Evolutionary conservation across 2,888 invertebrate genomes (phyloP), one percentile per base, ranked within the genome.

Genomic region (Luperina nickerlii): DNA sequence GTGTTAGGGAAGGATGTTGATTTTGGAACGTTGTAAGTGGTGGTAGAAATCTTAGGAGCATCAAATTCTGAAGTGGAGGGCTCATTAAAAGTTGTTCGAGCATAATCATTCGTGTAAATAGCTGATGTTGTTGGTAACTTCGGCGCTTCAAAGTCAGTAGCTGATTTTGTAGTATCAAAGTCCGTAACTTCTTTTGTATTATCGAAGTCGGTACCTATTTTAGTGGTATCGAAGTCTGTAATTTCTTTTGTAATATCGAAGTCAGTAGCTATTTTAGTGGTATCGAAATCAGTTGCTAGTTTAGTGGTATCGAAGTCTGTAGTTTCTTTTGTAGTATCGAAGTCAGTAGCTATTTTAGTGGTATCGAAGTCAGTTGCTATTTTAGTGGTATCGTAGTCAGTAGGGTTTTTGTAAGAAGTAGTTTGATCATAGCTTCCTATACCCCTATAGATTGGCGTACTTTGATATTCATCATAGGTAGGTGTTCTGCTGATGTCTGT

Each of bases 371-470:
- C 78, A 74, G 76, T 65, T 5, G 77, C 69, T 6, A 87, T 79
- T 79, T 84, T 90, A 77, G 84, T 91, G 63, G 89, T 91, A 87
- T 91, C 92, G 77, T 85, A 92, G 84, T 70, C 91, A 20, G 70
- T 74, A 81, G 88, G 84, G 45, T 88, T 84, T 85, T 88, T 91
- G 78, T 88, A 91, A 0, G 89, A 89, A 87, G 94, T 90, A 83
- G 93, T 93, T 82, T 94, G 92, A 32, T 92, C 82, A 72, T 90
- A 91, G 78, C 88, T 90, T 79, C 86, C 90, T 45, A 90, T 86
- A 3, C 87, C 88, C 78, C 89, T 92, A 74, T 92, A 93, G 1
- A 90, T 82, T 2, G 96, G 95, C 75, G 97, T 96, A 83, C 96
- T 97, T 2, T 95, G 94, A 87, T 92, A 93, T 20, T 91, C 86